Evolutionary conservation across 1,140 invertebrate genomes (phyloP), one percentile per base, ranked within the genome.

Genomic region (Saxidomus purpurata): DNA sequence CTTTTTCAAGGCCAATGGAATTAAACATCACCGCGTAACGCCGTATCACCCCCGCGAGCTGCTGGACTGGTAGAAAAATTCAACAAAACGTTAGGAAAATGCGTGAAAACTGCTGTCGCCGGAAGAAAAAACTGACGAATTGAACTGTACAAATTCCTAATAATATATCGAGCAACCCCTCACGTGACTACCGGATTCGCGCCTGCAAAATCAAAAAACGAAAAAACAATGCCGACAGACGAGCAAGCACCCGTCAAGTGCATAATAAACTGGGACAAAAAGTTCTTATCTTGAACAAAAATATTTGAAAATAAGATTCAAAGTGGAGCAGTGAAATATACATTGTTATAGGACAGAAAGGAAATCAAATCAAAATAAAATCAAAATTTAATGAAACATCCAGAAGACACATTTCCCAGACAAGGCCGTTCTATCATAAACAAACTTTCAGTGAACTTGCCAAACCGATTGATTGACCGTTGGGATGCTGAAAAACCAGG

Each of bases 61-160:
- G 90, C 90, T 49, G 77, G 61, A 11, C 77, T 81, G 79, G 84
- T 67, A n/a, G 91, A 91, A 47, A 38, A 22, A n/a, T 91, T 91
- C 25, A 91, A 63, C 36, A 86, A 81, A 69, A 43, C 61, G 19
- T 59, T 86, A 9, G 22, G 13, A 4, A 89, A 85, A n/a, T 59
- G 17, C 9, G 63, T 91, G 2, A 87, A 91, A 82, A 52, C 77
- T 49, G 25, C 89, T 31, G 28, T 71, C 34, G 81, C 83, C 6
- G 61, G 79, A 80, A 19, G 36, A 9, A 67, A 36, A 71, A 91
- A 90, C 43, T 91, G 89, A 83, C 81, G 80, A 59, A 59, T 79
- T 47, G 85, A 77, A 76, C 19, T 90, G 61, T 19, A 69, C 3
- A 52, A 85, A 25, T 85, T 85, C 25, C 52, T 86, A 11, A 13